Evolutionary conservation across 2,888 invertebrate species (phyloP).

Genomic region (Sphinx pinastri): DNA sequence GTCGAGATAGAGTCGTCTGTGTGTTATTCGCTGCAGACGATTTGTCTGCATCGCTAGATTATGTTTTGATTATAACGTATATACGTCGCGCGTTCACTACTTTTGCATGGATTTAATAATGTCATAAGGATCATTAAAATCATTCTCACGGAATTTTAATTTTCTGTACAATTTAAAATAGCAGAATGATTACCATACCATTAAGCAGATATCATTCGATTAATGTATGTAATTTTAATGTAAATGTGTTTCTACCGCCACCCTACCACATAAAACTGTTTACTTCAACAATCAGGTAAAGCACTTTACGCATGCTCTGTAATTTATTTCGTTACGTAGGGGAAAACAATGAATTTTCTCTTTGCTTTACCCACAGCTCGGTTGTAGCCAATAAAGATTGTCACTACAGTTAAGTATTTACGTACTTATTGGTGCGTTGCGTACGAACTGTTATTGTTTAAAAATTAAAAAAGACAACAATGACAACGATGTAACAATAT

Average conservation of each 20-base stretch:
- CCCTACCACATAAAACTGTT: neutral
- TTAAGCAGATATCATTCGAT: neutral
- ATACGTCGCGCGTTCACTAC: too few species aligned
- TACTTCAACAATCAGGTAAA: neutral
- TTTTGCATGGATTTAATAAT: neutral
- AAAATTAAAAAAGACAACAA: neutral
- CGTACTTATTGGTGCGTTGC: neutral
- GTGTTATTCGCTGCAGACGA: neutral
- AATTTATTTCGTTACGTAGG: conserved; percentile 29
- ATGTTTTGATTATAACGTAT: neutral
- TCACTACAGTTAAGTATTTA: conserved; percentile 9
- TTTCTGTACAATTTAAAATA: too few species aligned
- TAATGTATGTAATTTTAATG: neutral
- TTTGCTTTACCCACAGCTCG: conserved; percentile 50
- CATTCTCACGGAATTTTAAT: too few species aligned
- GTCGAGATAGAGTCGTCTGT: neutral
- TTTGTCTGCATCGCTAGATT: neutral
- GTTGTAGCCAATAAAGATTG: conserved; percentile 44
- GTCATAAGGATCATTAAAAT: neutral
- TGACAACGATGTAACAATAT: too few species aligned
- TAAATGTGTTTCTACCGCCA: neutral
- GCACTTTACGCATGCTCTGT: conserved; percentile 22
- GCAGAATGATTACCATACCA: too few species aligned
- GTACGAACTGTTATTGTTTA: neutral
- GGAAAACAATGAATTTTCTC: conserved; percentile 38